These are phyloP conservation scores for Lophotis ruficrista DNA, from an alignment of 2,113 vertebrate species.

Conservation along the genomic window DNA sequence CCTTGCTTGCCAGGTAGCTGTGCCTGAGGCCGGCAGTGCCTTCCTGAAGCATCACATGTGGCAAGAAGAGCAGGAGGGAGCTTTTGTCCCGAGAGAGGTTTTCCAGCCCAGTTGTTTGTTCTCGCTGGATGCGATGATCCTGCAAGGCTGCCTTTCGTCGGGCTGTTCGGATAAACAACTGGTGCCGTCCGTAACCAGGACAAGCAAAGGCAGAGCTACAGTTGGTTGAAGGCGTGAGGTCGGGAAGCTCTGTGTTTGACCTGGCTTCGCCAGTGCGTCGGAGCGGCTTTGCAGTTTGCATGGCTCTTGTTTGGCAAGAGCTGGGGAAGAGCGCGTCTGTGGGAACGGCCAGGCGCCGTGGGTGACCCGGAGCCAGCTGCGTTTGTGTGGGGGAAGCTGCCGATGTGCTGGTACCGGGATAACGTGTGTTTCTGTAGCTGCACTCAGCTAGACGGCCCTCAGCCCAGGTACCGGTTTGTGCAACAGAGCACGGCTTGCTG, in stretches of 20 bases:
- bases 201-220: neutral
- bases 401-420: too few species aligned
- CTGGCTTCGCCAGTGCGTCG: neutral
- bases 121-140: neutral
- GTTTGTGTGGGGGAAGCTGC: too few species aligned
- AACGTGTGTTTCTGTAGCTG: too few species aligned
- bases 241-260: neutral
- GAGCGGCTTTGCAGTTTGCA: neutral
- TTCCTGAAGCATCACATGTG: neutral
- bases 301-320: neutral
- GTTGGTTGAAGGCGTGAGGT: neutral
- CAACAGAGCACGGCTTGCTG: neutral
- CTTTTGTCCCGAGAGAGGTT: neutral
- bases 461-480: too few species aligned
- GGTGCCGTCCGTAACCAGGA: accelerated
- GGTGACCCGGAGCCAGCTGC: neutral
- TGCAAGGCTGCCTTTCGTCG: neutral
- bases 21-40: neutral
- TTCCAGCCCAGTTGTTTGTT: neutral
- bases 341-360: neutral
- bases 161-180: neutral
- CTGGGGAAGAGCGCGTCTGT: neutral
- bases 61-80: neutral
- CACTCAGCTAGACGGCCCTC: neutral
- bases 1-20: neutral